Percentiles rank a stretch among this genome's conserved stretches.
Conservation (phyloP, 2,113 vertebrate species). For the Empidonax traillii region DNA sequence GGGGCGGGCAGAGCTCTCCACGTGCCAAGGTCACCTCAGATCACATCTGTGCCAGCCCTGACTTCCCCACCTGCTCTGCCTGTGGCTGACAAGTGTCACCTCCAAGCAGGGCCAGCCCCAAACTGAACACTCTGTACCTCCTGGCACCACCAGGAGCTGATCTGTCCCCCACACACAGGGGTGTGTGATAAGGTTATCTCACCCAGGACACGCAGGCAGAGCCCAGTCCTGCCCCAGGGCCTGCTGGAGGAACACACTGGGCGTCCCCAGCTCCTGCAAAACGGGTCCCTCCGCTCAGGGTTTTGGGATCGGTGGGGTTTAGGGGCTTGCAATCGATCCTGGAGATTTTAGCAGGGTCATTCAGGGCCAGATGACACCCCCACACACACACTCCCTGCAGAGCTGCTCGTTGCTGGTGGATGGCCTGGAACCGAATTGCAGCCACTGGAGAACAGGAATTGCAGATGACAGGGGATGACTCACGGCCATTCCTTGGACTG, state of each 20-base stretch:
- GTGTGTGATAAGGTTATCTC: not conserved
- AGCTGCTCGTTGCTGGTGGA: accelerated
- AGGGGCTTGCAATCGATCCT: accelerated
- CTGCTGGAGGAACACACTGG: accelerated
- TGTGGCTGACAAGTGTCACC: not conserved
- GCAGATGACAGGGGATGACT: not conserved
- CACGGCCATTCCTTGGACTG: accelerated
- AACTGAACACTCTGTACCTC: accelerated
- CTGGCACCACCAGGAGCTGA: accelerated
- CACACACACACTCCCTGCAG: not conserved
- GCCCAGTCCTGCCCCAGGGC: not conserved
- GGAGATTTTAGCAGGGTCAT: not conserved
- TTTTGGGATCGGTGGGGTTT: accelerated
- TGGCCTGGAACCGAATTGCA: accelerated
- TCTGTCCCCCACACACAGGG: accelerated
- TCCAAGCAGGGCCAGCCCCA: not conserved
- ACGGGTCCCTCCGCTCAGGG: accelerated
- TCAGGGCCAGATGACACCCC: not conserved
- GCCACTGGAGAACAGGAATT: not conserved
- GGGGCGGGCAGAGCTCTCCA: accelerated
- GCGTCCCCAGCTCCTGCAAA: accelerated
- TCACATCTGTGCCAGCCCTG: not conserved
- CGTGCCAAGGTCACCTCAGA: not conserved
- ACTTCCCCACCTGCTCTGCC: not conserved
- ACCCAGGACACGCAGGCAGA: accelerated